phyloP scores from a whole-genome alignment of 2,888 invertebrate species.

The Synanthedon vespiformis region DNA sequence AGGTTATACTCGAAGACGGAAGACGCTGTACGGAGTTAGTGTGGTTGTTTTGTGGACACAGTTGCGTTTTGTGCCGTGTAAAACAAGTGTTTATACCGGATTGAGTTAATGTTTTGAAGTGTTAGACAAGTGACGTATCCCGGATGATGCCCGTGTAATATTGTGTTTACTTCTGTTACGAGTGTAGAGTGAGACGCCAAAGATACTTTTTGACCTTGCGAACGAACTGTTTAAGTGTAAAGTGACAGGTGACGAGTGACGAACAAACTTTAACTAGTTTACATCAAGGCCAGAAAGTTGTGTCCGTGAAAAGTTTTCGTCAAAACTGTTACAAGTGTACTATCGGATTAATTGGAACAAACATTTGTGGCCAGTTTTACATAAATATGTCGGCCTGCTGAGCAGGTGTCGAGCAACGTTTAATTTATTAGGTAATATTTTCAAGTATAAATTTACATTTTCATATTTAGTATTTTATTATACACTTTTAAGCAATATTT shows the following conservation, averaged over 20 bases:
- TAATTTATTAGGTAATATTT: not conserved
- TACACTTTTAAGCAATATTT: too few species aligned
- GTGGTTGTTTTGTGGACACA: slow-evolving; percentile 31
- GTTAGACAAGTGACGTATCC: slow-evolving; percentile 52
- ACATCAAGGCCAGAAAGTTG: slow-evolving; percentile 43
- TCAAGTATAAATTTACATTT: not conserved
- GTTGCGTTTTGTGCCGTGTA: slow-evolving; percentile 24
- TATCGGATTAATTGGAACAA: not conserved
- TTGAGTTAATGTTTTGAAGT: slow-evolving; percentile 63
- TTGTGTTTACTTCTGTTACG: slow-evolving; percentile 63
- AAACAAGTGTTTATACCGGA: slow-evolving; percentile 47
- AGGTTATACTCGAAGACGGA: slow-evolving; percentile 62
- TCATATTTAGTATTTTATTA: too few species aligned
- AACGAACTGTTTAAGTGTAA: slow-evolving; percentile 30
- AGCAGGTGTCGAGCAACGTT: not conserved
- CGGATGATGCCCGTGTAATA: slow-evolving; percentile 52
- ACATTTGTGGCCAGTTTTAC: not conserved
- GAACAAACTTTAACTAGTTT: slow-evolving; percentile 51
- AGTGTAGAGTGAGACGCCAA: slow-evolving; percentile 37
- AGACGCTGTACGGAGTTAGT: slow-evolving; percentile 48
- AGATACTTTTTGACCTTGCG: slow-evolving; percentile 39
- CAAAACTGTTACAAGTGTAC: slow-evolving; percentile 14
- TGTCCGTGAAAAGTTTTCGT: slow-evolving; percentile 53
- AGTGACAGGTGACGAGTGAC: slow-evolving; percentile 39
- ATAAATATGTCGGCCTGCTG: not conserved